Percentiles rank a stretch among this genome's conserved stretches.
These are phyloP conservation scores for Trachelus stipa DNA, from an alignment of 2,888 invertebrate genomes.

Conservation along the genomic window DNA sequence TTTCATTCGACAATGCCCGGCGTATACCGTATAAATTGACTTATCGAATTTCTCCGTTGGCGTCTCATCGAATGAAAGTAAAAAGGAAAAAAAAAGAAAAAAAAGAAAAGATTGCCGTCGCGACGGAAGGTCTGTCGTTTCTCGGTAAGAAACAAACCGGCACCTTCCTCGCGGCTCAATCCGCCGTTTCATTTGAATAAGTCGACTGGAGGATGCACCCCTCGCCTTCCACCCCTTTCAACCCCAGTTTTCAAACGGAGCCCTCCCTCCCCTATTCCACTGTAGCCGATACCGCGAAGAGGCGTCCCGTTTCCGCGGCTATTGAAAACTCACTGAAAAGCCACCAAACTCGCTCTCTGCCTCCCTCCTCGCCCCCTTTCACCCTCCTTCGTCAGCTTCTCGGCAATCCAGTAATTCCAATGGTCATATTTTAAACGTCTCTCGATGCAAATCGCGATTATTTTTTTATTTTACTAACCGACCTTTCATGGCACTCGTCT, in stretches of 20 bases:
- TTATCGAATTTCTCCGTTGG: too few species aligned
- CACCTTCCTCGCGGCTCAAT: conserved; percentile 50
- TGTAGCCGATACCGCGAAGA: too few species aligned
- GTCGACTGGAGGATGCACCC: conserved; percentile 38
- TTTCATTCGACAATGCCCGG: too few species aligned
- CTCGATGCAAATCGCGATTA: conserved; percentile 37
- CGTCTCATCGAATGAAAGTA: background rate
- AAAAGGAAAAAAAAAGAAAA: background rate
- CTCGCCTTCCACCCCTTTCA: background rate
- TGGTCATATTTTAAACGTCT: conserved; percentile 32
- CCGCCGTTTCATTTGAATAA: conserved; percentile 59
- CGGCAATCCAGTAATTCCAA: conserved; percentile 1
- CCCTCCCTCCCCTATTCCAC: too few species aligned
- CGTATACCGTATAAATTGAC: too few species aligned
- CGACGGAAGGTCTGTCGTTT: background rate
- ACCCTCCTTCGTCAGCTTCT: conserved; percentile 22
- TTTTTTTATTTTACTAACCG: conserved; percentile 15
- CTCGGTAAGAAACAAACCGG: conserved; percentile 51
- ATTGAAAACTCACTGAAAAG: conserved; percentile 6
- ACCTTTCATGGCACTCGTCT: conserved; percentile 7
- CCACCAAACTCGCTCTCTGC: conserved; percentile 13
- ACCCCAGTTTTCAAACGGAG: conserved; percentile 5
- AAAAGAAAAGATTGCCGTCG: background rate
- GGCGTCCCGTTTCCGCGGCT: too few species aligned
- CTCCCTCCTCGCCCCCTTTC: background rate